Evolutionary conservation across 2,797 vertebrate species (phyloP).

Genomic region (Aselliscus stoliczkanus): DNA sequence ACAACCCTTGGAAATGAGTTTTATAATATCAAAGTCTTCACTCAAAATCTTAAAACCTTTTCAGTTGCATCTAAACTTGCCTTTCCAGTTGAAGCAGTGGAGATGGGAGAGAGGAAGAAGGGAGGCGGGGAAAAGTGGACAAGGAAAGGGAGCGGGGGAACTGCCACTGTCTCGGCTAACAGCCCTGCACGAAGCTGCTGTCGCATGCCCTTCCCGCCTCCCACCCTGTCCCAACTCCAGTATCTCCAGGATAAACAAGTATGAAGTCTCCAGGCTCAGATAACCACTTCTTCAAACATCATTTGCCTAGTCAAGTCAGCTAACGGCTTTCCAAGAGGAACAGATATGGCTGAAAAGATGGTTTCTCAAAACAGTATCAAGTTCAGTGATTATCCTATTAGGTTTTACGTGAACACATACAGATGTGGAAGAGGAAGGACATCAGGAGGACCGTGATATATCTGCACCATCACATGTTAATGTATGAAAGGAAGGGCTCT

Average conservation of each 20-base stretch:
- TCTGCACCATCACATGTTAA: neutral
- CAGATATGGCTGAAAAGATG: neutral
- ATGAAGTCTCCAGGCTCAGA: neutral
- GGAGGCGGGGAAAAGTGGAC: neutral
- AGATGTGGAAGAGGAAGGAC: no score
- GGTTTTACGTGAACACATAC: neutral
- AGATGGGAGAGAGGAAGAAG: neutral
- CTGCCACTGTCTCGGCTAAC: neutral
- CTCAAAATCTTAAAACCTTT: neutral
- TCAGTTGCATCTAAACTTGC: neutral
- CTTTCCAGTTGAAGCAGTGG: neutral
- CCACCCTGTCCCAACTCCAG: neutral
- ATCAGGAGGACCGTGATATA: neutral
- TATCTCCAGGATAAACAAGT: neutral
- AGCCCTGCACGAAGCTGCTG: fast-evolving
- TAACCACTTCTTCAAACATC: neutral
- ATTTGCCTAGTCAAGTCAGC: neutral
- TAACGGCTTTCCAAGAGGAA: neutral
- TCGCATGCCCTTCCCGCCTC: neutral
- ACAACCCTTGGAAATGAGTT: neutral
- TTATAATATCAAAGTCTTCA: slow-evolving; percentile 12
- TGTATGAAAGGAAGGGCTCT: neutral
- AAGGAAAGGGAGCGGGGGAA: neutral
- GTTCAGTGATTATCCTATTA: neutral
- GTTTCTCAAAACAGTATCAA: neutral